Evolutionary conservation across 2,888 invertebrate genomes (phyloP).

Genomic region (Psylliodes chrysocephalus): DNA sequence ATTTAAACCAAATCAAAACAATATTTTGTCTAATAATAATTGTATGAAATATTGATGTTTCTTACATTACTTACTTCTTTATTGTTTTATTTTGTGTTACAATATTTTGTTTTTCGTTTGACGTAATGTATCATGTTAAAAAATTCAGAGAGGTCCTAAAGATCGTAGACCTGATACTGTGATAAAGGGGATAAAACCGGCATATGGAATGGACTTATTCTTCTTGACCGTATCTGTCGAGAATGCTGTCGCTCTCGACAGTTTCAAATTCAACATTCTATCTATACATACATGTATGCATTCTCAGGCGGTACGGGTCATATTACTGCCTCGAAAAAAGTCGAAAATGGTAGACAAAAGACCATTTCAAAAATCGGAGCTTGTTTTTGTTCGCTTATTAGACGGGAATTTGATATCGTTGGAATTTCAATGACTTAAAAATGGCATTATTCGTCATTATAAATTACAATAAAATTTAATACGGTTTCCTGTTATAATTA

Average conservation of each 20-base stretch:
- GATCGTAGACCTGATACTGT: conserved; percentile 46
- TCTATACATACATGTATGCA: conserved; percentile 30
- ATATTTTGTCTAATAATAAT: too few relatives aligned
- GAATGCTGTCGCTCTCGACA: conserved; percentile 2
- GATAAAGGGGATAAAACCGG: conserved; percentile 40
- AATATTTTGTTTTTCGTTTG: too few relatives aligned
- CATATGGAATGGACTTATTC: conserved; percentile 36
- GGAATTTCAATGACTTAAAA: background rate
- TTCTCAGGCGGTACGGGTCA: conserved; percentile 32
- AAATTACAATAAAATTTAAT: too few relatives aligned
- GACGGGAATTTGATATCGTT: background rate
- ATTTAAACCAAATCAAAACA: too few relatives aligned
- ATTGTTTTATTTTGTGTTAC: too few relatives aligned
- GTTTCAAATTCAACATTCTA: conserved; percentile 41
- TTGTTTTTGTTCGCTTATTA: conserved; percentile 13
- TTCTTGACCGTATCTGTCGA: background rate
- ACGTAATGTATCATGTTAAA: conserved; percentile 38
- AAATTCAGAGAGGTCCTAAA: conserved; percentile 49
- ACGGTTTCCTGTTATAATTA: too few relatives aligned
- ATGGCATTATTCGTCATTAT: too few relatives aligned
- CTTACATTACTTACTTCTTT: too few relatives aligned
- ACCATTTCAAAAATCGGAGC: background rate
- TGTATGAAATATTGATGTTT: too few relatives aligned
- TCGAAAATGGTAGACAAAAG: conserved; percentile 17
- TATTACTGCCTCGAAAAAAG: conserved; percentile 33